Evolutionary conservation across 2,888 invertebrate species (phyloP).

Genomic region (Meliscaeva auricollis): DNA sequence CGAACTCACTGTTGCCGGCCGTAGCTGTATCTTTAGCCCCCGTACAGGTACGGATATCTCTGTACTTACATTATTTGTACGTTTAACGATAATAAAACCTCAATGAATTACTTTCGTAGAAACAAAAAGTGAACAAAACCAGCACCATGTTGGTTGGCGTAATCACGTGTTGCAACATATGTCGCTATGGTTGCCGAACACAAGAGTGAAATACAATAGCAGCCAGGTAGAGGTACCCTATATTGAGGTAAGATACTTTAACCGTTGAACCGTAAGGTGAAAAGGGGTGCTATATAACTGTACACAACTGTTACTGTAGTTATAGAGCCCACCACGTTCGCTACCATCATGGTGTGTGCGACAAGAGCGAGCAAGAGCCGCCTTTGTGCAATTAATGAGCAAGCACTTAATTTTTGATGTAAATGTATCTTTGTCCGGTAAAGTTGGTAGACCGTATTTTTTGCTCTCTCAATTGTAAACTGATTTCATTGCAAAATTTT

Average conservation of each 20-base stretch:
- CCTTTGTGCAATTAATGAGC: constrained; percentile 56
- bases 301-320: not conserved
- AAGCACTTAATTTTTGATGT: constrained; percentile 33
- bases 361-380: not conserved
- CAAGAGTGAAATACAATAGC: constrained; percentile 43
- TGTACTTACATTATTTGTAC: constrained; percentile 8
- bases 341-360: not conserved
- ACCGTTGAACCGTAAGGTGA: constrained; percentile 33
- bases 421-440: not conserved
- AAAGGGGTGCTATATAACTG: not conserved
- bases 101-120: constrained; percentile 37
- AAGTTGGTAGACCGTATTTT: constrained; percentile 2
- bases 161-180: constrained; percentile 74
- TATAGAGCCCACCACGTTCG: not conserved
- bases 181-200: constrained; percentile 33
- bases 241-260: constrained; percentile 25
- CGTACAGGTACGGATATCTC: constrained; percentile 15
- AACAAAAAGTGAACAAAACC: constrained; percentile 27
- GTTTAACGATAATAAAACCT: constrained; percentile 30
- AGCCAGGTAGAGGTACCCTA: not conserved
- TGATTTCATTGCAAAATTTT: not conserved
- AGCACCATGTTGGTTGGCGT: constrained; percentile 63
- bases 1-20: constrained; percentile 33
- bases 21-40: not conserved
- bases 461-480: not conserved